Percentiles rank a stretch among this genome's conserved stretches.
Evolutionary conservation across 2,797 vertebrate genomes (phyloP).

Genomic region (Anabas testudineus): DNA sequence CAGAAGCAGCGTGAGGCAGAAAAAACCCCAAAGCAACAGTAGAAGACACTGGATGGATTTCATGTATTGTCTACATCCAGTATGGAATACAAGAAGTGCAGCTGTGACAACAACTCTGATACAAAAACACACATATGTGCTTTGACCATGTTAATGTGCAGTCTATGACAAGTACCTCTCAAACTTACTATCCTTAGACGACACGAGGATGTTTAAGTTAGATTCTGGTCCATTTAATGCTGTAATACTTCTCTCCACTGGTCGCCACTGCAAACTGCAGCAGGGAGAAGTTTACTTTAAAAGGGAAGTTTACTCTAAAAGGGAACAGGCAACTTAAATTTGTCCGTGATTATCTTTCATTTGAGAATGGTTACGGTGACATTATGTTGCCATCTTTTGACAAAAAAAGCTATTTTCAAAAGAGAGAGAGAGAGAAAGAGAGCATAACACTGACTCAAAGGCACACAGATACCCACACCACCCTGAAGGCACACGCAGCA

Average conservation of each 20-base stretch:
- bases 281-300: background rate
- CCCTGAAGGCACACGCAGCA: conserved; percentile 55
- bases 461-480: conserved; percentile 30
- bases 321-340: background rate
- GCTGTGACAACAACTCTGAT: too few species aligned
- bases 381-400: conserved; percentile 22
- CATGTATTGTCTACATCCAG: too few species aligned
- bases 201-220: background rate
- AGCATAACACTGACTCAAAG: conserved; percentile 28
- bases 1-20: too few species aligned
- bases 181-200: background rate
- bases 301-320: conserved; percentile 3
- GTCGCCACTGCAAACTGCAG: background rate
- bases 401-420: conserved; percentile 20
- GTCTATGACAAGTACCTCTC: background rate
- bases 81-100: too few species aligned
- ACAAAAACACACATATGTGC: too few species aligned
- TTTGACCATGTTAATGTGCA: conserved; percentile 3
- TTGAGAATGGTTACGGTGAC: conserved; percentile 5
- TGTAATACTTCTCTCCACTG: background rate
- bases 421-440: background rate
- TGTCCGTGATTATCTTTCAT: conserved; percentile 26
- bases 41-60: too few species aligned
- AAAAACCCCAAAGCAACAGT: too few species aligned
- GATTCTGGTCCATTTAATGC: background rate